These are phyloP conservation scores for Helostoma temminkii DNA, from an alignment of 2,797 vertebrate species.

Conservation along the genomic window DNA sequence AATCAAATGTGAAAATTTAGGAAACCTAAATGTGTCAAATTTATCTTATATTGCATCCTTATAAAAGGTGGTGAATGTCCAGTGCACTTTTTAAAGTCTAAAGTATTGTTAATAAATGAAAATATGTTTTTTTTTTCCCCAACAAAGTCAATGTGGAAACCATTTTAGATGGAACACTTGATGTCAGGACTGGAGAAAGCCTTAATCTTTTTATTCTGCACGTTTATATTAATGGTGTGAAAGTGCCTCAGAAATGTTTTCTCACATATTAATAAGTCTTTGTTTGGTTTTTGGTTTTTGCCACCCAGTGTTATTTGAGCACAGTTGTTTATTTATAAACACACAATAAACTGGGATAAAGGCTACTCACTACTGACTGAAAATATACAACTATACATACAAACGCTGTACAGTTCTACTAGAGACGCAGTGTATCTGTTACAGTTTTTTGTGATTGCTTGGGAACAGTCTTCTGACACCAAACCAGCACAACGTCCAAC, in stretches of 20 bases:
- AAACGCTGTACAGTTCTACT: too few species aligned
- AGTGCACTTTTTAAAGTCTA: conserved; percentile 45
- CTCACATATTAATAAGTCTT: too few species aligned
- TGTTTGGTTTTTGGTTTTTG: not conserved
- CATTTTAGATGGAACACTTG: conserved; percentile 6
- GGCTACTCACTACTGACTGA: too few species aligned
- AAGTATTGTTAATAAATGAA: conserved; percentile 35
- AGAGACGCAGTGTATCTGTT: too few species aligned
- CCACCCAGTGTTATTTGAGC: too few species aligned
- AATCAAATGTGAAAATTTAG: conserved; percentile 14
- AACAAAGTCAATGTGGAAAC: not conserved
- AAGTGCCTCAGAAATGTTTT: not conserved
- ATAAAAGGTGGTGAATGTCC: not conserved
- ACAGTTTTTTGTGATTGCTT: too few species aligned
- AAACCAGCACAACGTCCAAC: too few species aligned
- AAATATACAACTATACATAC: too few species aligned
- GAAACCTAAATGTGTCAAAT: conserved; percentile 42
- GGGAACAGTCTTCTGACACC: too few species aligned
- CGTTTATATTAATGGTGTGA: conserved; percentile 13
- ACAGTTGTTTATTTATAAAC: too few species aligned
- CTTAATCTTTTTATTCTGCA: conserved; percentile 23
- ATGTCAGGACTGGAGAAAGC: not conserved
- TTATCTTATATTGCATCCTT: conserved; percentile 15
- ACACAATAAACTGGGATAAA: too few species aligned
- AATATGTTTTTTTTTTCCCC: too few species aligned